A percentile compares a stretch with the other conserved stretches of the same genome.
phyloP scores from a whole-genome alignment of 2,113 vertebrate species.

The Nesogale talazaci region DNA sequence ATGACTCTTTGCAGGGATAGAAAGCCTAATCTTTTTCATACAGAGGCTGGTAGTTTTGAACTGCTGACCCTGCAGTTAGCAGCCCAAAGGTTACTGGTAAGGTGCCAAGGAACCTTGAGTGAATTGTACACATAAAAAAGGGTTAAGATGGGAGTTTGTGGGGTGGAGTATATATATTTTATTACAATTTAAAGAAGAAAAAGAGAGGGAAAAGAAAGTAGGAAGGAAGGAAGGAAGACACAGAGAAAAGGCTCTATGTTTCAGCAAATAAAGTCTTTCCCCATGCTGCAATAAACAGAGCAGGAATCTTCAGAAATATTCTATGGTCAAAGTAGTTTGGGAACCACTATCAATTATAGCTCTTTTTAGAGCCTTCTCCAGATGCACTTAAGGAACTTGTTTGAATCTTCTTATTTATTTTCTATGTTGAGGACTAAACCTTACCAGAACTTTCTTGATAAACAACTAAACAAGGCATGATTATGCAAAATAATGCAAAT shows the following conservation, averaged over 20 bases:
- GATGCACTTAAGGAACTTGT: background rate
- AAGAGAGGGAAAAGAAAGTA: too few species aligned
- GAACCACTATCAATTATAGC: background rate
- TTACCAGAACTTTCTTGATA: background rate
- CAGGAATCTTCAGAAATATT: background rate
- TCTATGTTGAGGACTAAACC: background rate
- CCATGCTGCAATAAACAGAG: background rate
- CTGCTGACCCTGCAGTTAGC: too few species aligned
- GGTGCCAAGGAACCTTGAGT: too few species aligned
- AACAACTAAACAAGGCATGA: background rate
- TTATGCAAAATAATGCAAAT: conserved; percentile 44
- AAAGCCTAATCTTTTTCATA: too few species aligned
- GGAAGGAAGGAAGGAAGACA: background rate
- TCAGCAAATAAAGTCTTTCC: background rate
- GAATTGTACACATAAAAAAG: too few species aligned
- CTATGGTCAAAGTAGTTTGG: background rate
- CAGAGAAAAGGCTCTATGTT: background rate
- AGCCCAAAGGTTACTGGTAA: too few species aligned
- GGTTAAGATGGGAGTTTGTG: too few species aligned
- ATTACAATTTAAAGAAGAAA: too few species aligned
- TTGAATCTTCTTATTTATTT: background rate
- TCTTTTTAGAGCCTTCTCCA: background rate
- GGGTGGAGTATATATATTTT: too few species aligned
- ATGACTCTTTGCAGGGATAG: too few species aligned
- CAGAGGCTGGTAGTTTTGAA: too few species aligned